Conservation (phyloP, 2,113 vertebrate genomes). For the Colossoma macropomum region DNA sequence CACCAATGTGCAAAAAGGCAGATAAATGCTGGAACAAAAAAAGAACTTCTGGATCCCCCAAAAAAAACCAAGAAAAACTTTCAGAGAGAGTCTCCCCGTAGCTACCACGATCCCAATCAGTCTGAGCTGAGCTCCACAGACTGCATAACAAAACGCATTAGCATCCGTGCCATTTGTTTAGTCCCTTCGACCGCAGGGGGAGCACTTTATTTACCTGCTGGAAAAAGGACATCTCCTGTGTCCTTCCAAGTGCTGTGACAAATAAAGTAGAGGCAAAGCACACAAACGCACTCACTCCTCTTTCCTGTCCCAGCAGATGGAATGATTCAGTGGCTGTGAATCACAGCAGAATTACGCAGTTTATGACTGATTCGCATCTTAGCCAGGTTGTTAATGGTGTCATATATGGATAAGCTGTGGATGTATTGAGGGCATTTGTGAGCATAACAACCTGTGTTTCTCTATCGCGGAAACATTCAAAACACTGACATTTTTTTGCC, state of each 20-base stretch:
- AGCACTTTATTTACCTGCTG: slow-evolving; percentile 32
- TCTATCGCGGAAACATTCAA: not conserved
- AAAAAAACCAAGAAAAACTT: not conserved
- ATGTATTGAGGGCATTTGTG: slow-evolving; percentile 3
- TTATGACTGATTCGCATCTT: not conserved
- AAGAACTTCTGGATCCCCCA: not conserved
- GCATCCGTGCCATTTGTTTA: slow-evolving; percentile 42
- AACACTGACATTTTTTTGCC: not conserved
- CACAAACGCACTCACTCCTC: not conserved
- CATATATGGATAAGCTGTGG: not conserved
- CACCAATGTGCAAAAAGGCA: not conserved
- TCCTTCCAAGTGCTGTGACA: slow-evolving; percentile 23
- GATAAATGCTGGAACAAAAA: slow-evolving; percentile 11
- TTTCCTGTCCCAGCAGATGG: slow-evolving; percentile 9
- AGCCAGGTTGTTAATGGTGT: slow-evolving; percentile 14
- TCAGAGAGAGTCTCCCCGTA: slow-evolving; percentile 5
- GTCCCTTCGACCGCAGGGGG: slow-evolving; percentile 2
- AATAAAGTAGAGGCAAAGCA: not conserved
- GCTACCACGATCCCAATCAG: slow-evolving; percentile 1
- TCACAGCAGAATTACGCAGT: not conserved
- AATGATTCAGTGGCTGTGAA: not conserved
- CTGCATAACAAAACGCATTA: slow-evolving; percentile 40
- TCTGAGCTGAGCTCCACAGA: not conserved
- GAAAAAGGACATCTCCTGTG: slow-evolving; percentile 37
- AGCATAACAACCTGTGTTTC: not conserved